phyloP scores from a whole-genome alignment of 2,797 vertebrate genomes.

The Poecilia picta region DNA sequence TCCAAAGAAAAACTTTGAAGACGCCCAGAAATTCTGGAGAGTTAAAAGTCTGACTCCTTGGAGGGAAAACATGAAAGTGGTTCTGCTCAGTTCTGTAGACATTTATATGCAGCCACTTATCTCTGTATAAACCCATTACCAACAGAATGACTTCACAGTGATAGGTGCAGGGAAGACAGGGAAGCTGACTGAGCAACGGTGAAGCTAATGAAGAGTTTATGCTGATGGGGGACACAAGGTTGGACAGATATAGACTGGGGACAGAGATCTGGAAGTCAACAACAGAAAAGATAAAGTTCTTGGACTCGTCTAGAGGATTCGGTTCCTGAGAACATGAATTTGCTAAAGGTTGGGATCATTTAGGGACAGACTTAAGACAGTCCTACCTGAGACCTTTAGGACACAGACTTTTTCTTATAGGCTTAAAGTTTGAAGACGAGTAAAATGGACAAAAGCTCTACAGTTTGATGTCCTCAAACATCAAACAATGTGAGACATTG shows the following conservation, averaged over 20 bases:
- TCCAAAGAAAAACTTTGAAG: not conserved
- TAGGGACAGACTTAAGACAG: constrained; percentile 18
- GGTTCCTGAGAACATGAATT: not conserved
- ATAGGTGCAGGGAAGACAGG: constrained; percentile 59
- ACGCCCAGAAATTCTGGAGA: not conserved
- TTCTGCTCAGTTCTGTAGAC: not conserved
- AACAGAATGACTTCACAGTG: constrained; percentile 53
- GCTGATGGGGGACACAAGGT: constrained; percentile 66
- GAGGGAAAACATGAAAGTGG: not conserved
- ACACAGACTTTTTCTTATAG: not conserved
- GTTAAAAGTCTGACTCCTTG: constrained; percentile 1
- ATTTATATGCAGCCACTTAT: not conserved
- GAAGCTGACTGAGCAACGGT: constrained; percentile 70
- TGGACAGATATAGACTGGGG: constrained; percentile 55
- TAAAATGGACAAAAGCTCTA: constrained; percentile 29
- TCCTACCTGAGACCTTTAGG: constrained; percentile 1
- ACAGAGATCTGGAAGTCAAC: constrained; percentile 41
- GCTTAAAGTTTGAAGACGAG: constrained; percentile 1
- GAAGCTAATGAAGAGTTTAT: constrained; percentile 62
- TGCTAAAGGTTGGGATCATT: constrained; percentile 5
- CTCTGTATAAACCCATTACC: constrained; percentile 33
- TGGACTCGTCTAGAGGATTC: constrained; percentile 1
- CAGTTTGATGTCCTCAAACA: constrained; percentile 41
- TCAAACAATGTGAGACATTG: constrained; percentile 46
- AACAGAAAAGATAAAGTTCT: constrained; percentile 38